A percentile compares a stretch with the other conserved stretches of the same genome.
Evolutionary conservation across 2,888 invertebrate genomes (phyloP).

Genomic region (Tinea pellionella): DNA sequence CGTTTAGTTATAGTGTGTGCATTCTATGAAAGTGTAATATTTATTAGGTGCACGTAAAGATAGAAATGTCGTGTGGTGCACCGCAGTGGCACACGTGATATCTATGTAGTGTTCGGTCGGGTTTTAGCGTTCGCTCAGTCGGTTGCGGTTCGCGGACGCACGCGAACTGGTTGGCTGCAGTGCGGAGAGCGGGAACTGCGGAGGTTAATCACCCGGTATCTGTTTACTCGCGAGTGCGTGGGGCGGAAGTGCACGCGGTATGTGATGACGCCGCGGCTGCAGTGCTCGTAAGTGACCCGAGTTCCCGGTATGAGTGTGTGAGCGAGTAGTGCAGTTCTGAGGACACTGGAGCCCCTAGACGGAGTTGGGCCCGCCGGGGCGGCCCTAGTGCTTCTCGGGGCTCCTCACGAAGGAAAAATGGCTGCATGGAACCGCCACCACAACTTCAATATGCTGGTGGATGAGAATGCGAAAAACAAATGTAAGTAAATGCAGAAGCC

Average conservation of each 20-base stretch:
- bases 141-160: conserved; percentile 47
- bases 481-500: conserved; percentile 56
- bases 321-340: conserved; percentile 60
- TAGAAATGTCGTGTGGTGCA: conserved; percentile 40
- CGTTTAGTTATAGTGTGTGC: conserved; percentile 35
- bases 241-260: conserved; percentile 60
- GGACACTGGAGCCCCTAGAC: conserved; percentile 74
- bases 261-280: conserved; percentile 58
- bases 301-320: conserved; percentile 53
- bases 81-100: conserved; percentile 44
- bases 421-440: conserved; percentile 81
- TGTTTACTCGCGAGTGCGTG: conserved; percentile 22
- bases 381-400: conserved; percentile 70
- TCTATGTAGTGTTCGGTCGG: conserved; percentile 21
- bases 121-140: conserved; percentile 57
- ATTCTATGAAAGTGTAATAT: conserved; percentile 25
- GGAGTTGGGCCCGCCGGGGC: conserved; percentile 71
- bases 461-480: conserved; percentile 76
- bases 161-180: conserved; percentile 51
- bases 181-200: conserved; percentile 30
- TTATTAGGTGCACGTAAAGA: conserved; percentile 43
- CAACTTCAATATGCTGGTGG: conserved; percentile 77
- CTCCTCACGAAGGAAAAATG: conserved; percentile 74
- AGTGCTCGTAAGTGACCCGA: conserved; percentile 37
- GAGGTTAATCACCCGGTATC: conserved; percentile 55